phyloP scores from a whole-genome alignment of 2,888 invertebrate species.

The Cistogaster globosa region DNA sequence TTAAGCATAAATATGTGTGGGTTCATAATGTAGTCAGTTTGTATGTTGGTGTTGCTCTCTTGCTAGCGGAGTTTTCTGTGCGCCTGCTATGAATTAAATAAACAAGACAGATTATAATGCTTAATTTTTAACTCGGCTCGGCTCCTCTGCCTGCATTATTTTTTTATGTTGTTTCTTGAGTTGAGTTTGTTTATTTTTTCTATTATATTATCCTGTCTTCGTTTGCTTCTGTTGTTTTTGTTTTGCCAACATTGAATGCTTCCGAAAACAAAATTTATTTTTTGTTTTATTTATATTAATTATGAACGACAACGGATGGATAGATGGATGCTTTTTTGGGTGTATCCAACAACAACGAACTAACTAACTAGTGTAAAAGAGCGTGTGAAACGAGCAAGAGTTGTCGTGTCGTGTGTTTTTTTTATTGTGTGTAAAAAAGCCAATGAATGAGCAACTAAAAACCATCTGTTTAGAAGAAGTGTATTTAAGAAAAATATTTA shows the following conservation, averaged over 20 bases:
- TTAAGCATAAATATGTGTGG: not conserved
- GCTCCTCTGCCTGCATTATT: not conserved
- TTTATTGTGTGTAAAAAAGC: not conserved
- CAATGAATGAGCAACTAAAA: not conserved
- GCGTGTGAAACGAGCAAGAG: conserved; percentile 50
- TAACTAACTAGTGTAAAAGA: conserved; percentile 47
- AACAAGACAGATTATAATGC: conserved; percentile 64
- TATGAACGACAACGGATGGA: conserved; percentile 59
- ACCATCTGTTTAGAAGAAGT: conserved; percentile 30
- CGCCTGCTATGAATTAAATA: conserved; percentile 70
- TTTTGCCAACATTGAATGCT: conserved; percentile 38
- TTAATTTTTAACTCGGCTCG: not conserved
- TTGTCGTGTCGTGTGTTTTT: conserved; percentile 4
- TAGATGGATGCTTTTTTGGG: conserved; percentile 63
- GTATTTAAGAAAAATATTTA: conserved; percentile 11
- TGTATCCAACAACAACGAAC: conserved; percentile 53
- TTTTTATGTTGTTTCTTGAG: conserved; percentile 6
- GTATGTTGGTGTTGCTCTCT: conserved; percentile 17
- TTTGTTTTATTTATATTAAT: conserved; percentile 27
- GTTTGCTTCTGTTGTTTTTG: conserved; percentile 48
- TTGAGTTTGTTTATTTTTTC: conserved; percentile 12
- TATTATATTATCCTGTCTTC: conserved; percentile 10
- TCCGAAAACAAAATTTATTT: conserved; percentile 43
- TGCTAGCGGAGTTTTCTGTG: conserved; percentile 52
- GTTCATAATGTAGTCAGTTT: not conserved